Evolutionary conservation across 2,888 invertebrate genomes (phyloP), one percentile per base, ranked within the genome.

Genomic region (Luperina nickerlii): DNA sequence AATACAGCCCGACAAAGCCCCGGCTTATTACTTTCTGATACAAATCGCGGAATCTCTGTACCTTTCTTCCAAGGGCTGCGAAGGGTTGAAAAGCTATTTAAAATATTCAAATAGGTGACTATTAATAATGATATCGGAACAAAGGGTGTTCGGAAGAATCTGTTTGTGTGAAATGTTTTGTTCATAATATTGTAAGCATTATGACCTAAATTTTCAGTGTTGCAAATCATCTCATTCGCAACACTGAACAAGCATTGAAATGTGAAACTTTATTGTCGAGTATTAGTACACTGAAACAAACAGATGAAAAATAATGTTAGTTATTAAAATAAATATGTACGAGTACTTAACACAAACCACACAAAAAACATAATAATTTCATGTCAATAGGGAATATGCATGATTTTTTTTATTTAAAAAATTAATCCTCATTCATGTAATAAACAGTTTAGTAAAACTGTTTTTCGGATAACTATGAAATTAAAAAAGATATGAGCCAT

Each of bases 41-140:
- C 83, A 84, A 86, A 86, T 81, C 84, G 87, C 66, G 70, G 70
- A 83, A 81, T 83, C 75, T 78, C 87, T 69, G 74, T 86, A 81
- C 87, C 86, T 86, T 73, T 67, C 66, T 27, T 76, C 65, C 74
- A 76, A 79, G 67, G 83, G 57, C 48, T 67, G 32, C 24, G 27
- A 79, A 81, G 84, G 86, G 87, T 84, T 79, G 69, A 74, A 78
- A 81, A 68, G 76, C 57, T 77, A 82, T 87, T 84, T 85, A 79
- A 87, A 87, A 86, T 86, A 86, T 87, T 87, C 81, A 85, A 82
- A 82, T 79, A 85, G 75, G 65, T 84, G 77, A 68, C 78, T 74
- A 87, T 87, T 87, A 87, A 87, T 82, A 87, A 85, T 86, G 79
- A 74, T 82, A 81, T 79, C 54, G 85, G 65, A 51, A 84, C 78